phyloP scores from a whole-genome alignment of 2,113 vertebrate genomes.

The Malurus alboscapulatus region DNA sequence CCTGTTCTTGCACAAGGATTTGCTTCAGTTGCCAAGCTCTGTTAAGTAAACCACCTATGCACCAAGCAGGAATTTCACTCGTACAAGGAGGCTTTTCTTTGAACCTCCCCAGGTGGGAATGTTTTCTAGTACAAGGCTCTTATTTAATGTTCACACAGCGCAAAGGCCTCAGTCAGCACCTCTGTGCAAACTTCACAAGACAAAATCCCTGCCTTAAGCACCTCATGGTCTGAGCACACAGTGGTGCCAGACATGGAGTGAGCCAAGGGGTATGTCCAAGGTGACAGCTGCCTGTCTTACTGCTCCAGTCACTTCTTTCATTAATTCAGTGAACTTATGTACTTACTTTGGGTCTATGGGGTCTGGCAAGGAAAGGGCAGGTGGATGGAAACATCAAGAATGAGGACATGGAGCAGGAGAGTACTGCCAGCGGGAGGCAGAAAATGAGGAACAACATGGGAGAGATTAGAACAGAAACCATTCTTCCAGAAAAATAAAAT shows the following conservation, averaged over 20 bases:
- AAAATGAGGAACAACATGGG: background rate
- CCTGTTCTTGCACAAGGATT: background rate
- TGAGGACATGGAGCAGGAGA: background rate
- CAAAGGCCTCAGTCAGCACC: constrained; percentile 1
- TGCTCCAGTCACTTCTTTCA: background rate
- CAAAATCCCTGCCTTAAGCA: constrained; percentile 9
- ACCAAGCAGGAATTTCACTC: background rate
- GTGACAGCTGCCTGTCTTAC: background rate
- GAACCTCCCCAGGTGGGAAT: constrained; percentile 39
- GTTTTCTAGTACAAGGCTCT: background rate
- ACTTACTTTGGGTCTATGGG: background rate
- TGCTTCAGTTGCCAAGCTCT: background rate
- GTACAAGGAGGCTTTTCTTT: constrained; percentile 44
- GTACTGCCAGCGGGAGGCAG: background rate
- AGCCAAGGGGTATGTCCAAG: background rate
- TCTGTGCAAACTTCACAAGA: constrained; percentile 3
- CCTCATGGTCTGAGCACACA: background rate
- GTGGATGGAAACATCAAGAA: background rate
- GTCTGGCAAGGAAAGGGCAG: background rate
- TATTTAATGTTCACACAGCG: constrained; percentile 7
- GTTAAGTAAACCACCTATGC: background rate
- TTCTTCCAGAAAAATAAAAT: background rate
- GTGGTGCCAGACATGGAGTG: accelerated
- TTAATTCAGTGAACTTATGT: background rate
- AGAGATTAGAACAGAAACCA: background rate